Base-by-base conservation (phyloP, 1,140 invertebrate genomes). In the Cataglyphis hispanica region DNA sequence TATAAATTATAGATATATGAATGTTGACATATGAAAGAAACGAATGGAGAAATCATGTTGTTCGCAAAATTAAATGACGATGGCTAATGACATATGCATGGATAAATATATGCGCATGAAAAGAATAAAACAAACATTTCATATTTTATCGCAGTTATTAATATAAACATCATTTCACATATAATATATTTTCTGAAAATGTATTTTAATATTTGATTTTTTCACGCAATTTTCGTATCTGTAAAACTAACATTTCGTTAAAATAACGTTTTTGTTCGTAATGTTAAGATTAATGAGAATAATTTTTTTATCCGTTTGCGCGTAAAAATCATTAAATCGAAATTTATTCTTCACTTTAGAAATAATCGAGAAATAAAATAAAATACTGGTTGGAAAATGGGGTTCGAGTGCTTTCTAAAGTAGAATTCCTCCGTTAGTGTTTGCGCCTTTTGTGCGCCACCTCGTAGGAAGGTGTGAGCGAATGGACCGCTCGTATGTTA, bases 41-140 rank as follows among this genome's bases (percentile, higher is more conserved):
- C 27, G 16, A n/a, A 25, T 13, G 31, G 34, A 31, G 31, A 67
- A 78, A 78, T 67, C 27, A 40, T 56, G 31, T 50, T 25, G 64
- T 19, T 69, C 7, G 43, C 43, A 80, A 25, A 56, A 53, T 67
- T 53, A 67, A 80, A 63, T 63, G 22, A 67, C 40, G 43, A 31
- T 34, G 43, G 61, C 16, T 50, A 50, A 78, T 78, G 25, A 13
- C 10, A n/a, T 27, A 27, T 1, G n/a, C 34, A 61, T 4, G 40
- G 19, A 34, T 11, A 67, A 77, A 37, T 53, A 27, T 37, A 40
- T 25, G 2, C n/a, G 25, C 13, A 19, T 27, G 40, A 60, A 16
- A 74, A 58, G 34, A 25, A 5, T 19, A 16, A 72, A 53, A n/a
- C 4, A 22, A 60, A 61, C 13, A 40, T 60, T 40, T 16, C 10